A percentile compares a stretch with the other conserved stretches of the same genome.
These are phyloP conservation scores for Nettapus auritus DNA, from an alignment of 2,113 vertebrate genomes.

Conservation along the genomic window DNA sequence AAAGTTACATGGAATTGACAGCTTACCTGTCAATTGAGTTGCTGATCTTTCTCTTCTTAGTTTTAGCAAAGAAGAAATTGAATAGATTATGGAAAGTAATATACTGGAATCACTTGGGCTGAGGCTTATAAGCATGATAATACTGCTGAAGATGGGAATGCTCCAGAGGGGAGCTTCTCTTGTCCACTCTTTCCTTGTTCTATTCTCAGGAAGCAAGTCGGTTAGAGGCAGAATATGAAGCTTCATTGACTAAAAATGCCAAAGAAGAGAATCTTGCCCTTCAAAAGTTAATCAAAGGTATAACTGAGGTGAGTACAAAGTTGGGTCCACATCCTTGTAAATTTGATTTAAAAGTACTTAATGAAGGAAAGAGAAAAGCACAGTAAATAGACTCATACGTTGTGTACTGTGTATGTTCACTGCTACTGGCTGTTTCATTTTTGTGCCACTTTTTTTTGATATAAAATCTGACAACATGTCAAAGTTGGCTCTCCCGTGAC, in stretches of 20 bases:
- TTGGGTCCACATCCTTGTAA: not conserved
- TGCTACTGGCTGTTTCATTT: not conserved
- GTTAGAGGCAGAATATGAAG: slow-evolving; percentile 68
- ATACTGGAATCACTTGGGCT: not conserved
- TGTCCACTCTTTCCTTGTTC: not conserved
- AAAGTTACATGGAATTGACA: not conserved
- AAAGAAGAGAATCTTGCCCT: slow-evolving; percentile 74
- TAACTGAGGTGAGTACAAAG: slow-evolving; percentile 67
- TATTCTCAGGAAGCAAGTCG: slow-evolving; percentile 70
- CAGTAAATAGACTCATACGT: not conserved
- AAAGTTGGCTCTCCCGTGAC: not conserved
- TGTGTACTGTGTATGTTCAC: not conserved
- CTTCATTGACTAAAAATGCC: slow-evolving; percentile 58
- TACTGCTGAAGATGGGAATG: not conserved
- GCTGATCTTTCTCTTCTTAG: not conserved
- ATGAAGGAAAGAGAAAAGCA: not conserved
- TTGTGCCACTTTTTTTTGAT: not conserved
- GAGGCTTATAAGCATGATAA: not conserved
- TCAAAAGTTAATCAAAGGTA: slow-evolving; percentile 70
- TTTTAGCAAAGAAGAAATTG: not conserved
- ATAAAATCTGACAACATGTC: not conserved
- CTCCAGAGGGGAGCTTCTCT: not conserved
- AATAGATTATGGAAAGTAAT: not conserved
- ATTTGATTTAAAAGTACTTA: not conserved
- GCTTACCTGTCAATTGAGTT: not conserved